phyloP scores from a whole-genome alignment of 2,888 invertebrate species.

The Amphipyra tragopoginis region DNA sequence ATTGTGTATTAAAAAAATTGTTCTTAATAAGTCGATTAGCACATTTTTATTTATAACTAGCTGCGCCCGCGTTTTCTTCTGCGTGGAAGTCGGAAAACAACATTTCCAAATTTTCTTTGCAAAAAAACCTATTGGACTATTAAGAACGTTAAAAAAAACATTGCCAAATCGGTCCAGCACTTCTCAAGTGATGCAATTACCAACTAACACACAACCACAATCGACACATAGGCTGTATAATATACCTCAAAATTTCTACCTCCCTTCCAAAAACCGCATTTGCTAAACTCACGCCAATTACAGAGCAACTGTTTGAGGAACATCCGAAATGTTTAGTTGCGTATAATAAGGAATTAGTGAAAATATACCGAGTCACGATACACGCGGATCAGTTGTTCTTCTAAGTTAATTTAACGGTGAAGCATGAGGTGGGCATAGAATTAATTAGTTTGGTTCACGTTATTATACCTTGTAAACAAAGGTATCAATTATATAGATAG shows the following conservation, averaged over 20 bases:
- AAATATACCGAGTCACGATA: conserved; percentile 51
- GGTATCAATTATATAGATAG: conserved; percentile 47
- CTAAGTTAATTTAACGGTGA: conserved; percentile 65
- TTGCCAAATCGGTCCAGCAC: too few relatives aligned
- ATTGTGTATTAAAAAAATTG: too few relatives aligned
- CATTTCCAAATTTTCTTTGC: too few relatives aligned
- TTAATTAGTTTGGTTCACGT: conserved; percentile 64
- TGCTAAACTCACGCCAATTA: conserved; percentile 6
- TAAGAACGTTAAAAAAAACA: too few relatives aligned
- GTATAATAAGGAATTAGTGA: conserved; percentile 17
- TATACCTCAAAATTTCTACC: neutral
- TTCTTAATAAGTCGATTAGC: too few relatives aligned
- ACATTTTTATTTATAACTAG: too few relatives aligned
- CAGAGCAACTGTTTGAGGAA: conserved; percentile 2
- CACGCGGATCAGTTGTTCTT: conserved; percentile 46
- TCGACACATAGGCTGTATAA: neutral
- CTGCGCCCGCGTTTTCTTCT: too few relatives aligned
- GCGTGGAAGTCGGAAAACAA: too few relatives aligned
- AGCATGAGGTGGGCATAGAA: conserved; percentile 33
- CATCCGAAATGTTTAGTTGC: conserved; percentile 7
- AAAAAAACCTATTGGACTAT: too few relatives aligned
- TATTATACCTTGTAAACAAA: conserved; percentile 61
- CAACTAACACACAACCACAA: too few relatives aligned
- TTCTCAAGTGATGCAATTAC: too few relatives aligned
- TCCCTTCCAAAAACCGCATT: neutral